Conservation (phyloP, 1,140 invertebrate genomes). For the Choristoneura fumiferana region DNA sequence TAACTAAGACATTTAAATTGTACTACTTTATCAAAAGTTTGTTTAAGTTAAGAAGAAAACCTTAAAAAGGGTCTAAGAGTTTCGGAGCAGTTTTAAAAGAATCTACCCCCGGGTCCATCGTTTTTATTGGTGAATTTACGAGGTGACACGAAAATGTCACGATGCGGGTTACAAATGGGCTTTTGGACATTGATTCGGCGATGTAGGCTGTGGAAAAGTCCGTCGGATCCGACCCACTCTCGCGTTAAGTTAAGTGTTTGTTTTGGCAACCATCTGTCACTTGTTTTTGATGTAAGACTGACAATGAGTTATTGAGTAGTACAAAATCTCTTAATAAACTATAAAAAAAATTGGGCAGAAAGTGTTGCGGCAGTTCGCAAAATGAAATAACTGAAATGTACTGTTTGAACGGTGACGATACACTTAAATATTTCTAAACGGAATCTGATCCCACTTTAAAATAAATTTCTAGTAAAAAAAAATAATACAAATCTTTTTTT, state of each 20-base stretch:
- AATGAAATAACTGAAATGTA: no score
- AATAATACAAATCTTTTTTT: neutral
- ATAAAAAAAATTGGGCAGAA: no score
- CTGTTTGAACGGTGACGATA: no score
- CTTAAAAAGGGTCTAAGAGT: no score
- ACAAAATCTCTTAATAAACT: no score
- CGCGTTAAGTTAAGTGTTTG: constrained; percentile 5
- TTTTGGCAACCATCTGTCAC: constrained; percentile 7
- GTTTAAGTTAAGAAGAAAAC: no score
- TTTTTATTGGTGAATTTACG: no score
- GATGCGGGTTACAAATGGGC: neutral
- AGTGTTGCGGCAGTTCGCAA: no score
- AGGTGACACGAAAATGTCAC: constrained; percentile 4
- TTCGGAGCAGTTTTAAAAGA: no score
- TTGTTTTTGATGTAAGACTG: neutral
- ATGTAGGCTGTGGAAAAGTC: constrained; percentile 13
- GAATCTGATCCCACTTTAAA: constrained; percentile 5
- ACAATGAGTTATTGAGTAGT: constrained; percentile 12
- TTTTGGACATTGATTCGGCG: constrained; percentile 4
- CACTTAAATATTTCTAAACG: constrained; percentile 1
- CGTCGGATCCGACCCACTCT: neutral
- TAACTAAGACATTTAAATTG: no score
- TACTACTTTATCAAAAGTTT: no score
- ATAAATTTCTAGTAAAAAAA: constrained; percentile 10
- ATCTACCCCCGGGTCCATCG: no score